phyloP scores from a whole-genome alignment of 2,888 invertebrate genomes.

The Rhagophthalmus giganteus region DNA sequence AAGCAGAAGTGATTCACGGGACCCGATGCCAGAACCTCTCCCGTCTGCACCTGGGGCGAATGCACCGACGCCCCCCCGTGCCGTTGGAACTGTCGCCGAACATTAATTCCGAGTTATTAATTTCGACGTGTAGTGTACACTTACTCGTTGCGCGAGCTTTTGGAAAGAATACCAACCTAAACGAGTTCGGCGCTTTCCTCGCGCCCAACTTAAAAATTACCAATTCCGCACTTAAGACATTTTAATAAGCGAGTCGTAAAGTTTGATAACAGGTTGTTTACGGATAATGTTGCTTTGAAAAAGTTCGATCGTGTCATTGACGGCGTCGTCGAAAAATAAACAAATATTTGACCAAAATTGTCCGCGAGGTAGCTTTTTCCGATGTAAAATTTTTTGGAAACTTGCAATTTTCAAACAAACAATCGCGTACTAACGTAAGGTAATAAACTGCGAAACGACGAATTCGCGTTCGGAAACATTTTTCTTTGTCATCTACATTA shows the following conservation, averaged over 20 bases:
- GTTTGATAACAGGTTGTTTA: constrained; percentile 27
- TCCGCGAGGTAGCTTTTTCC: too few relatives aligned
- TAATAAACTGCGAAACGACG: too few relatives aligned
- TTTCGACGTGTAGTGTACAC: constrained; percentile 12
- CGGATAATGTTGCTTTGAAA: too few relatives aligned
- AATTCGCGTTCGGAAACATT: too few relatives aligned
- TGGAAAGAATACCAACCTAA: neutral
- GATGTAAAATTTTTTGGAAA: too few relatives aligned
- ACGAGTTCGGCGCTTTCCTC: constrained; percentile 1
- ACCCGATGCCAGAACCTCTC: constrained; percentile 41
- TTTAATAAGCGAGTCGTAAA: neutral
- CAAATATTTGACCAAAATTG: too few relatives aligned
- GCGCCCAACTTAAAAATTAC: neutral
- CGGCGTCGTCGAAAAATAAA: too few relatives aligned
- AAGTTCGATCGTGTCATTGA: too few relatives aligned
- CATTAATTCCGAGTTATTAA: constrained; percentile 24
- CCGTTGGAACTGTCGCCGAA: constrained; percentile 34
- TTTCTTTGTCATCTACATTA: too few relatives aligned
- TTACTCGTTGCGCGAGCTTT: constrained; percentile 10
- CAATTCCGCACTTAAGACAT: constrained; percentile 4
- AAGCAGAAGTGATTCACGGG: constrained; percentile 45
- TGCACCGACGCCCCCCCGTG: constrained; percentile 35
- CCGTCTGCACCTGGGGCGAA: constrained; percentile 43
- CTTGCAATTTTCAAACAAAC: too few relatives aligned
- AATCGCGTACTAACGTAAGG: too few relatives aligned